Conservation (phyloP, 2,113 vertebrate genomes). For the Myrmecophaga tridactyla region DNA sequence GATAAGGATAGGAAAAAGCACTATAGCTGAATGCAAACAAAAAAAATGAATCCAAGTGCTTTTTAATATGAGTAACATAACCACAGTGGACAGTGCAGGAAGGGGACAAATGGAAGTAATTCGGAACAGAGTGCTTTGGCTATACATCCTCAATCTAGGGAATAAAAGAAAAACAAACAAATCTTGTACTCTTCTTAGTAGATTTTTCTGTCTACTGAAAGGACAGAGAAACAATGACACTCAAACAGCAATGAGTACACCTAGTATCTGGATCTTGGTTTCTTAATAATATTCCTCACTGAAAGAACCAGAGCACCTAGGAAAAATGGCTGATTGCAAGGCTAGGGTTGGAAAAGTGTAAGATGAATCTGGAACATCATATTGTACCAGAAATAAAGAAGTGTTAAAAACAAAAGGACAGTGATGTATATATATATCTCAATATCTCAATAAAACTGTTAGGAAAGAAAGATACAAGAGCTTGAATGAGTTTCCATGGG, state of each 20-base stretch:
- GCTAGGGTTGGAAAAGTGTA: background rate
- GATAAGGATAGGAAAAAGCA: background rate
- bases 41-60: background rate
- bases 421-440: too few species aligned
- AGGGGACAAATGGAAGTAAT: background rate
- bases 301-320: background rate
- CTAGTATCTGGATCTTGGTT: background rate
- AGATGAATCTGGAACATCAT: background rate
- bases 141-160: background rate
- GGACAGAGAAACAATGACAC: background rate
- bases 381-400: background rate
- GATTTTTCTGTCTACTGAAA: background rate
- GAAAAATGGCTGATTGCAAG: background rate
- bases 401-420: background rate
- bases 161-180: background rate
- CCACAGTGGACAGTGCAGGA: background rate
- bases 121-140: background rate
- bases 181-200: background rate
- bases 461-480: background rate
- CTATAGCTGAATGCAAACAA: background rate
- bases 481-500: background rate
- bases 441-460: background rate
- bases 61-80: background rate
- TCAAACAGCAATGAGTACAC: background rate
- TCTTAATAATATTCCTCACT: background rate